A percentile compares a stretch with the other conserved stretches of the same genome.
Evolutionary conservation across 2,888 invertebrate genomes (phyloP).

Genomic region (Limnephilus auricula): DNA sequence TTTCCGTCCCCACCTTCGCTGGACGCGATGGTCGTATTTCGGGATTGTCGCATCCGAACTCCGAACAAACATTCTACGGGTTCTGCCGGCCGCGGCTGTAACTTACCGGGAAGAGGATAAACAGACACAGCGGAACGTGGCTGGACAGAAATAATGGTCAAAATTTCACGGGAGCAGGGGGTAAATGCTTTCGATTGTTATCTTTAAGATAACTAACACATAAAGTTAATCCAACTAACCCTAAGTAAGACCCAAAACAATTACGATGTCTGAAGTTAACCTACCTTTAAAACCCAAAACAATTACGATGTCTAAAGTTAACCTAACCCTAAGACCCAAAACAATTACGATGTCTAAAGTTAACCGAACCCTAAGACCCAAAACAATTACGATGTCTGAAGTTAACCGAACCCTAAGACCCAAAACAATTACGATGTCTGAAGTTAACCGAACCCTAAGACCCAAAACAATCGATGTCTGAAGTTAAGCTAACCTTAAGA

Average conservation of each 20-base stretch:
- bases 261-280: background rate
- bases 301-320: background rate
- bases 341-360: background rate
- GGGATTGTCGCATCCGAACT: conserved; percentile 23
- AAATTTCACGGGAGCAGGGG: background rate
- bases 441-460: too few relatives aligned
- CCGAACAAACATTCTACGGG: background rate
- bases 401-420: too few relatives aligned
- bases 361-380: too few relatives aligned
- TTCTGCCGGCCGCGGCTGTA: conserved; percentile 23
- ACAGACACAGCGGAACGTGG: conserved; percentile 14
- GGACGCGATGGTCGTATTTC: conserved; percentile 26
- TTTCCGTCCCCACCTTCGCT: conserved; percentile 34
- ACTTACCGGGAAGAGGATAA: conserved; percentile 30
- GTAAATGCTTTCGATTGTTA: background rate
- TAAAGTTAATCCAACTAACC: too few relatives aligned
- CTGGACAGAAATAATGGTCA: conserved; percentile 21
- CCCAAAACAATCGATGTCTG: too few relatives aligned
- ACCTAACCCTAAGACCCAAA: background rate
- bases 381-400: background rate
- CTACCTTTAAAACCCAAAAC: background rate
- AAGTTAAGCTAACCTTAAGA: too few relatives aligned
- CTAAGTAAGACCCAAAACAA: background rate
- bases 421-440: background rate
- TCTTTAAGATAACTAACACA: background rate